These are phyloP conservation scores for Meta bourneti DNA, from an alignment of 2,888 invertebrate genomes.

Conservation along the genomic window DNA sequence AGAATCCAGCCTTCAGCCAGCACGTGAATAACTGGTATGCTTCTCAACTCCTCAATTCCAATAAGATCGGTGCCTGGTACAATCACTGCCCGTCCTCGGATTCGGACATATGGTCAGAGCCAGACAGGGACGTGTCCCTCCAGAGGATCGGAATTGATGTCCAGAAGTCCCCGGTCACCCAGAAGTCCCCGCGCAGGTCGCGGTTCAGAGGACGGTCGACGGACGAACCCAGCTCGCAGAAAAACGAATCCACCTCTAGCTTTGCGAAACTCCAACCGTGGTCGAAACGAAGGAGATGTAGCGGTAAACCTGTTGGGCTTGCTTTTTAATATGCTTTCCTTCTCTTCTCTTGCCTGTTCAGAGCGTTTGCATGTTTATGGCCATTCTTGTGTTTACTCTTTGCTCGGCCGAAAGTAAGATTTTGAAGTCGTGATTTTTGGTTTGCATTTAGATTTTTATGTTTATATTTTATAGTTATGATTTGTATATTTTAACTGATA, in stretches of 20 bases:
- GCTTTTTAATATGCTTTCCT: conserved; percentile 23
- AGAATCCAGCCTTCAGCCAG: conserved; percentile 11
- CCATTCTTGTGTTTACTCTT: conserved; percentile 8
- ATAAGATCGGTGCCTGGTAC: background rate
- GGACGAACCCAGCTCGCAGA: conserved; percentile 38
- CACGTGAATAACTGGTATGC: background rate
- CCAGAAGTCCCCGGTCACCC: conserved; percentile 47
- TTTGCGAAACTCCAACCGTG: conserved; percentile 17
- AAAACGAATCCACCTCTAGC: conserved; percentile 49
- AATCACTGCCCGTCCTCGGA: conserved; percentile 64
- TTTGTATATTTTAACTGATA: background rate
- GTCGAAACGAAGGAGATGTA: conserved; percentile 55
- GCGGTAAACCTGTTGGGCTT: conserved; percentile 58
- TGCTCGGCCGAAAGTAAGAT: conserved; percentile 1
- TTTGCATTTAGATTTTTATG: background rate
- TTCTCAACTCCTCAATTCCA: background rate
- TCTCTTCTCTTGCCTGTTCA: conserved; percentile 65
- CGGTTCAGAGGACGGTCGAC: conserved; percentile 40
- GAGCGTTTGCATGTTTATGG: conserved; percentile 17
- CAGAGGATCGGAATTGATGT: conserved; percentile 74
- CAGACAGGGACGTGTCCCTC: conserved; percentile 68
- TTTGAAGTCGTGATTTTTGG: background rate
- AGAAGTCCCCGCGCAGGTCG: conserved; percentile 52
- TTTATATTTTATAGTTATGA: background rate
- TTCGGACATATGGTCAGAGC: conserved; percentile 76